Percentiles rank a stretch among this genome's conserved stretches.
Conservation (phyloP, 1,140 invertebrate genomes). For the Hormaphis cornu region DNA sequence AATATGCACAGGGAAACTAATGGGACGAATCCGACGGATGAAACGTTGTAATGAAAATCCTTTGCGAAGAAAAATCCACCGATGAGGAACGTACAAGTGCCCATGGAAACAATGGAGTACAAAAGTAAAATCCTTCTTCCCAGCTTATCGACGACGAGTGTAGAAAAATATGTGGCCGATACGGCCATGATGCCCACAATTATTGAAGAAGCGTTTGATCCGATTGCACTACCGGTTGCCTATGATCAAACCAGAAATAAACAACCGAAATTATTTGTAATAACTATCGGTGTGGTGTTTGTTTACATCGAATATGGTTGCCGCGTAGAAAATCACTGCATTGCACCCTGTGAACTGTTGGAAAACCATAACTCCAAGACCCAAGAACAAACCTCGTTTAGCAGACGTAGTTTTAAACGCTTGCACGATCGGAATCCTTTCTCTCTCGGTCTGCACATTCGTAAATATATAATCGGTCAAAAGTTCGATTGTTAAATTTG, state of each 20-base stretch:
- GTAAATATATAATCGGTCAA: too few relatives aligned
- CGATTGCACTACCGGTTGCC: conserved; percentile 49
- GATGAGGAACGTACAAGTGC: conserved; percentile 50
- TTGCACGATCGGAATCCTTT: conserved; percentile 45
- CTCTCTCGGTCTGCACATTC: conserved; percentile 34
- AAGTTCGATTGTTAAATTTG: too few relatives aligned
- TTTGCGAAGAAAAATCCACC: conserved; percentile 57
- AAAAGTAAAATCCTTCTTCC: too few relatives aligned
- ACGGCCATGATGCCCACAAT: conserved; percentile 72
- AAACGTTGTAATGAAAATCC: conserved; percentile 38
- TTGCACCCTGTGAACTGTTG: conserved; percentile 81
- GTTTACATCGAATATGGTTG: conserved; percentile 55
- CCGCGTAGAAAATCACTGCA: conserved; percentile 71
- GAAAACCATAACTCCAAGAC: conserved; percentile 68
- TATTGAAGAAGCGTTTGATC: conserved; percentile 52
- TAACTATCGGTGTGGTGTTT: too few relatives aligned
- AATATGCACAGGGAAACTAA: conserved; percentile 37
- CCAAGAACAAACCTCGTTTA: conserved; percentile 59
- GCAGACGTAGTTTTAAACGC: conserved; percentile 52
- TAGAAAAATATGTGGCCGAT: conserved; percentile 55
- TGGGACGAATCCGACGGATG: conserved; percentile 46
- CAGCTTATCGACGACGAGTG: too few relatives aligned
- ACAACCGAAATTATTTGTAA: too few relatives aligned
- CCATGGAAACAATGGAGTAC: conserved; percentile 57
- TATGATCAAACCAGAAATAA: too few relatives aligned